These are phyloP conservation scores for Caenorhabditis sulstoni DNA, from an alignment of 2,888 invertebrate species.

Conservation along the genomic window DNA sequence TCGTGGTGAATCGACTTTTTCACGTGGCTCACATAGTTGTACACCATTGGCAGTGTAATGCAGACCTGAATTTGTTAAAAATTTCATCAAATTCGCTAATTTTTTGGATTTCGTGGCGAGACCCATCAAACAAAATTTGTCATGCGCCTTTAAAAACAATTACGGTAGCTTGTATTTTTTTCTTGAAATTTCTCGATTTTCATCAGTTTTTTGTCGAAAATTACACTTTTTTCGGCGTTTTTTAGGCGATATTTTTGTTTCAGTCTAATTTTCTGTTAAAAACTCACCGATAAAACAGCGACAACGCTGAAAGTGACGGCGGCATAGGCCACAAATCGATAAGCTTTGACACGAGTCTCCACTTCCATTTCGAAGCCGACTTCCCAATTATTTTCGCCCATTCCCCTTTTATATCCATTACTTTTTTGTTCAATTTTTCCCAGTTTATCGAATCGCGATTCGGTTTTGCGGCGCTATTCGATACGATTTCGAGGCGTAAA, in stretches of 20 bases:
- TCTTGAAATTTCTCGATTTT: background rate
- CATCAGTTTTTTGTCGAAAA: too few relatives aligned
- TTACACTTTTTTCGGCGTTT: background rate
- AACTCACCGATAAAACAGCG: conserved; percentile 61
- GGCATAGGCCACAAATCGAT: conserved; percentile 64
- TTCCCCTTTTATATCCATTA: conserved; percentile 12
- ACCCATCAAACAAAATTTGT: background rate
- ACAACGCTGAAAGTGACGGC: conserved; percentile 64
- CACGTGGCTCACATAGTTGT: conserved; percentile 79
- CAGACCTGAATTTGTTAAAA: conserved; percentile 47
- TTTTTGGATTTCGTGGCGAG: conserved; percentile 1
- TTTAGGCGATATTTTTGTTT: background rate
- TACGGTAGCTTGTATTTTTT: background rate
- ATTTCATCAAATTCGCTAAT: too few relatives aligned
- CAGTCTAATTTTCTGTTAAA: background rate
- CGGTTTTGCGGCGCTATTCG: conserved; percentile 22
- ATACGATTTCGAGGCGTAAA: conserved; percentile 26
- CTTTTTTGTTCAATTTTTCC: conserved; percentile 11
- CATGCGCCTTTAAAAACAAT: conserved; percentile 1
- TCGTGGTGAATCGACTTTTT: conserved; percentile 77
- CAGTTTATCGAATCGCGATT: too few relatives aligned
- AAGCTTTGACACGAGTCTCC: conserved; percentile 61
- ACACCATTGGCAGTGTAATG: conserved; percentile 79
- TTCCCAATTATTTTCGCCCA: background rate
- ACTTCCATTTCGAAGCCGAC: conserved; percentile 45